These are phyloP conservation scores for Dendrolimus punctatus DNA, from an alignment of 1,140 invertebrate species.

Conservation along the genomic window DNA sequence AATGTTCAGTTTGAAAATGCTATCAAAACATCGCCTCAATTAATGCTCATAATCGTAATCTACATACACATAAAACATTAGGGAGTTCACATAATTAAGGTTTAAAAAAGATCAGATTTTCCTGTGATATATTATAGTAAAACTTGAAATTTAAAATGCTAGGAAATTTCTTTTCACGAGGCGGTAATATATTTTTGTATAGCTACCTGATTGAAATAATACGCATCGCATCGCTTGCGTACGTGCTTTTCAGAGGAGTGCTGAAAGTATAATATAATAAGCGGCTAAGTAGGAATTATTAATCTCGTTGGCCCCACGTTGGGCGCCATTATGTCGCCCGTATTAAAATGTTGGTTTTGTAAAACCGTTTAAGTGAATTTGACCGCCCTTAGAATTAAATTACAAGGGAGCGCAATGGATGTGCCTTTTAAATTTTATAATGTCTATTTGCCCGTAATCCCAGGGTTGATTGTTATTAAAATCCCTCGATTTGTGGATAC, in stretches of 20 bases:
- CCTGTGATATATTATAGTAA: too few species aligned
- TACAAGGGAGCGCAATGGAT: background rate
- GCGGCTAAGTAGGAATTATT: conserved; percentile 28
- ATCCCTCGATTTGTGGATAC: too few species aligned
- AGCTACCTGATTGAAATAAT: conserved; percentile 2
- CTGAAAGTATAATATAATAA: conserved; percentile 23
- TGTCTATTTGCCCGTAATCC: too few species aligned
- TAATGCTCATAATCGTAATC: too few species aligned
- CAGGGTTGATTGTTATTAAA: too few species aligned
- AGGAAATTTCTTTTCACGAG: too few species aligned
- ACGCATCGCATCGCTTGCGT: conserved; percentile 14
- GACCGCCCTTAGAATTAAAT: background rate
- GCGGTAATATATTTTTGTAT: conserved; percentile 2
- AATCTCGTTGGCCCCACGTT: conserved; percentile 29
- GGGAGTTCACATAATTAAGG: too few species aligned
- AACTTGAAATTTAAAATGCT: background rate
- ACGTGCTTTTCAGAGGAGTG: conserved; percentile 6
- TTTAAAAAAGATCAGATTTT: too few species aligned
- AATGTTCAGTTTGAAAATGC: too few species aligned
- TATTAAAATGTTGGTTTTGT: conserved; percentile 22
- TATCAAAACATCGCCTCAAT: too few species aligned
- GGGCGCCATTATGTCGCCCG: conserved; percentile 29
- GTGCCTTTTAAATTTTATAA: too few species aligned
- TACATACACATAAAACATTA: too few species aligned
- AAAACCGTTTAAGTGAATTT: conserved; percentile 13